Conservation (phyloP, 1,140 invertebrate genomes). For the Xylocopa sonorina region DNA sequence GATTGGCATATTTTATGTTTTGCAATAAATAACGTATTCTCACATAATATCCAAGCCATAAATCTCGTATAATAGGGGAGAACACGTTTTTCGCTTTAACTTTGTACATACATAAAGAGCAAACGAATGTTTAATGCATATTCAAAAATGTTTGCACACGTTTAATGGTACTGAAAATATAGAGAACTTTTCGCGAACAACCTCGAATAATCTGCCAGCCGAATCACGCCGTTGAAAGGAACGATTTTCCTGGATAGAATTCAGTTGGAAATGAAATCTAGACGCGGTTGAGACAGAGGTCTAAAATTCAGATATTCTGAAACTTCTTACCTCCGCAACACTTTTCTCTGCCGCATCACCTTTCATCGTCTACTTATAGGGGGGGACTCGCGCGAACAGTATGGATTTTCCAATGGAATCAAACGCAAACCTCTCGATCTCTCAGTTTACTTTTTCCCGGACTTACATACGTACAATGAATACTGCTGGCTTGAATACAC, state of each 20-base stretch:
- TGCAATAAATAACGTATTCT: neutral
- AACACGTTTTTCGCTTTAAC: too few relatives aligned
- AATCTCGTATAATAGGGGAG: neutral
- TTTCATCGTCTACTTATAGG: conserved; percentile 20
- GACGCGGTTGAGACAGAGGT: neutral
- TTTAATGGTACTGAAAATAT: too few relatives aligned
- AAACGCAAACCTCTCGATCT: conserved; percentile 15
- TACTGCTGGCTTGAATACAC: too few relatives aligned
- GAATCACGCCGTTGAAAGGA: neutral
- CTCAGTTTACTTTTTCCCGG: neutral
- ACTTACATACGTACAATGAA: neutral
- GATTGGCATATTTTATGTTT: neutral
- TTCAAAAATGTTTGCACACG: too few relatives aligned
- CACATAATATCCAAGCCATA: neutral
- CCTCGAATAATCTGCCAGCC: neutral
- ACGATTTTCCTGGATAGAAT: neutral
- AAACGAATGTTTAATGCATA: neutral
- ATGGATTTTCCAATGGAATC: conserved; percentile 24
- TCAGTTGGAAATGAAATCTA: conserved; percentile 18
- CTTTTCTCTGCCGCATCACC: neutral
- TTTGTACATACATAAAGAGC: too few relatives aligned
- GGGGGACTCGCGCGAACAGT: neutral
- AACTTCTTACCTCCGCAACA: conserved; percentile 7
- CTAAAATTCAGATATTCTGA: conserved; percentile 18
- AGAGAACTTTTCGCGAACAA: neutral